phyloP scores from a whole-genome alignment of 2,113 vertebrate species.

The Hoplias malabaricus region DNA sequence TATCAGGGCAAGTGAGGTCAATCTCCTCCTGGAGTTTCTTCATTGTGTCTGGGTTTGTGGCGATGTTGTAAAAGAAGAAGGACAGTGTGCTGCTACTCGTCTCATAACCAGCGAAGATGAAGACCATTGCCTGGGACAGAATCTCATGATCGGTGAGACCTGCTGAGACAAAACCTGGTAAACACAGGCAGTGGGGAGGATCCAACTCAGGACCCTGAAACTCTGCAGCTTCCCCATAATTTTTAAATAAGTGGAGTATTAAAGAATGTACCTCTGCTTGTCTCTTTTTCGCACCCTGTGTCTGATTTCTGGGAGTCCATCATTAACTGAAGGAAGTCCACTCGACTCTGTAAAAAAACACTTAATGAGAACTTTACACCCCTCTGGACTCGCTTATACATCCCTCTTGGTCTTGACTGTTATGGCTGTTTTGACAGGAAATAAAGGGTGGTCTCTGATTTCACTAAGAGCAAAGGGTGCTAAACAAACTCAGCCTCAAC shows the following conservation, averaged over 20 bases:
- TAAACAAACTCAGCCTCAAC: too few species aligned
- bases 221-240: too few species aligned
- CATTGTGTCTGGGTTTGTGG: constrained; percentile 70
- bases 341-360: constrained; percentile 65
- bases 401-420: too few species aligned
- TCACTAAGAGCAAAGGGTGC: too few species aligned
- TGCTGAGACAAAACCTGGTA: constrained; percentile 32
- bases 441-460: too few species aligned
- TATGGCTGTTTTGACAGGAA: too few species aligned
- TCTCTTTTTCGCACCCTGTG: accelerated
- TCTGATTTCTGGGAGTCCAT: constrained; percentile 71
- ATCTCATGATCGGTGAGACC: constrained; percentile 77
- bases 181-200: neutral
- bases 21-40: constrained; percentile 75
- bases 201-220: too few species aligned
- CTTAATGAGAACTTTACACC: too few species aligned
- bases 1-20: constrained; percentile 69
- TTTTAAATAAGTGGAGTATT: neutral
- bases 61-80: constrained; percentile 71
- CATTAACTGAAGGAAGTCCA: constrained; percentile 86
- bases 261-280: constrained; percentile 1
- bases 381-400: too few species aligned
- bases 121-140: constrained; percentile 74
- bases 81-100: constrained; percentile 72
- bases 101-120: constrained; percentile 80